Conservation (phyloP, 2,113 vertebrate genomes). For the Cricetomys ansorgei region DNA sequence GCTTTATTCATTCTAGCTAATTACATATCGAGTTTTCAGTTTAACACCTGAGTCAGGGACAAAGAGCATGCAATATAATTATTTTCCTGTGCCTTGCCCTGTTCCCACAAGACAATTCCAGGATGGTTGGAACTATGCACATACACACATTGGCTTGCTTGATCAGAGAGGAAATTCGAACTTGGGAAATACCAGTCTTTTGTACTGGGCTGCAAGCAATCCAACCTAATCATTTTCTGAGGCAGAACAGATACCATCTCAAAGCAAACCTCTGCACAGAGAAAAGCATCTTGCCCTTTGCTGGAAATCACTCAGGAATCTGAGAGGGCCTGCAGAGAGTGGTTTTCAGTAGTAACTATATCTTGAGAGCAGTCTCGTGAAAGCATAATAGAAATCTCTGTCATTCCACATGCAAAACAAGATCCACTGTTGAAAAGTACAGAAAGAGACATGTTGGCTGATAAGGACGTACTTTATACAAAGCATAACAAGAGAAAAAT, state of each 20-base stretch:
- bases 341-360: neutral
- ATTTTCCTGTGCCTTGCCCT: neutral
- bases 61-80: neutral
- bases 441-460: neutral
- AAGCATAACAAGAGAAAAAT: neutral
- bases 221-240: neutral
- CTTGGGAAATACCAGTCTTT: neutral
- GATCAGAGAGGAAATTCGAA: neutral
- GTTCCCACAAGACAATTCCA: neutral
- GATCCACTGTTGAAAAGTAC: neutral
- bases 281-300: neutral
- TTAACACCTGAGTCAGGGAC: neutral
- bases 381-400: neutral
- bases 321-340: neutral
- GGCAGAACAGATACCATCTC: neutral
- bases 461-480: neutral
- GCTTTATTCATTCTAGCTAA: neutral
- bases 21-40: neutral
- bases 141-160: accelerated
- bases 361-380: neutral
- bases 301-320: neutral
- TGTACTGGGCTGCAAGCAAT: neutral
- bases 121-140: neutral
- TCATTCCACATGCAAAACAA: neutral
- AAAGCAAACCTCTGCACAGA: conserved; percentile 26